phyloP scores from a whole-genome alignment of 2,113 vertebrate species.

The Sinocyclocheilus anophthalmus region DNA sequence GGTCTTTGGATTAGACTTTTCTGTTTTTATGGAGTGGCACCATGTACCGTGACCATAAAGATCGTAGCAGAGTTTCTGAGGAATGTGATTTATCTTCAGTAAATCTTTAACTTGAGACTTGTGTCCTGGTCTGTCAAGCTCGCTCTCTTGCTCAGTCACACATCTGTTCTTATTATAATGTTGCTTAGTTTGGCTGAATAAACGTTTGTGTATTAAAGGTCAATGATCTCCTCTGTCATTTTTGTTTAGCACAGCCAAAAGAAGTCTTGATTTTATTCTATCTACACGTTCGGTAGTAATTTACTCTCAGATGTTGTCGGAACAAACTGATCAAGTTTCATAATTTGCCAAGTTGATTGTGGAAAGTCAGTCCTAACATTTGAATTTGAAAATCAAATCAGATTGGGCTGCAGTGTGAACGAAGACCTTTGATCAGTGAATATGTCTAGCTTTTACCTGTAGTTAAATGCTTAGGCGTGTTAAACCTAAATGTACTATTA shows the following conservation, averaged over 20 bases:
- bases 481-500: too few species aligned
- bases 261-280: background rate
- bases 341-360: too few species aligned
- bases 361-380: too few species aligned
- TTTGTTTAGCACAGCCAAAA: background rate
- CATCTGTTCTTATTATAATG: slow-evolving; percentile 83
- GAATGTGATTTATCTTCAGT: slow-evolving; percentile 41
- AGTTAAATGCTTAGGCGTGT: background rate
- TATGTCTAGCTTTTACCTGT: background rate
- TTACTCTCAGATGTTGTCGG: too few species aligned
- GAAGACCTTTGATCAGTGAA: background rate
- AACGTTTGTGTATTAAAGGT: slow-evolving; percentile 92
- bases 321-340: too few species aligned
- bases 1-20: slow-evolving; percentile 60
- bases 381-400: background rate
- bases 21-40: slow-evolving; percentile 48
- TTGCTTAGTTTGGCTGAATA: slow-evolving; percentile 94
- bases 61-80: slow-evolving; percentile 49
- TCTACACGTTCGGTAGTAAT: too few species aligned
- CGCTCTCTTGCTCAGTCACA: slow-evolving; percentile 69
- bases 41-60: slow-evolving; percentile 48
- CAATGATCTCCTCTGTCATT: background rate
- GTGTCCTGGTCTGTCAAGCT: slow-evolving; percentile 69
- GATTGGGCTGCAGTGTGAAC: background rate
- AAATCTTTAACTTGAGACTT: slow-evolving; percentile 65